Evolutionary conservation across 2,888 invertebrate species (phyloP).

Genomic region (Yponomeuta evonymella): DNA sequence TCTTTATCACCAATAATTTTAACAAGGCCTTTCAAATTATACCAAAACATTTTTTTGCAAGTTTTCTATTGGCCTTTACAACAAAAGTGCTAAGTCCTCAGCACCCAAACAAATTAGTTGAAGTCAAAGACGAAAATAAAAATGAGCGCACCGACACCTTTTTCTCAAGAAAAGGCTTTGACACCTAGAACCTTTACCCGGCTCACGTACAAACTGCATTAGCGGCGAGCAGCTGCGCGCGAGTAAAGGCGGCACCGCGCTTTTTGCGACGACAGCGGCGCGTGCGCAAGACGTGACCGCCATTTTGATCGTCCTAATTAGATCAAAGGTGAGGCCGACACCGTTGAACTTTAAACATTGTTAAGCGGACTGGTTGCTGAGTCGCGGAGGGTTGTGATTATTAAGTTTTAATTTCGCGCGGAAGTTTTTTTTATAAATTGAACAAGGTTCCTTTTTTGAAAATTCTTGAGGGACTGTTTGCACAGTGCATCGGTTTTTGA

Average conservation of each 20-base stretch:
- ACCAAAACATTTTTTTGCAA: no score
- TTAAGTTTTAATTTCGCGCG: not conserved
- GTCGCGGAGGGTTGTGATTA: slow-evolving; percentile 8
- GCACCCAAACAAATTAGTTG: no score
- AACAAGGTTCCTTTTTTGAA: not conserved
- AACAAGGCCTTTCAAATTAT: no score
- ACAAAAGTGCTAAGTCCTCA: no score
- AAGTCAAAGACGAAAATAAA: no score
- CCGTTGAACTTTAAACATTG: slow-evolving; percentile 21
- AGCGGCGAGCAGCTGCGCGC: not conserved
- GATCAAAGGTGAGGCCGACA: slow-evolving; percentile 60
- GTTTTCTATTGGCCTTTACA: no score
- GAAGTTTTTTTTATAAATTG: not conserved
- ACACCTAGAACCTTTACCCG: not conserved
- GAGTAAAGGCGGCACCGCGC: not conserved
- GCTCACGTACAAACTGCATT: not conserved
- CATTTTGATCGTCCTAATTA: slow-evolving; percentile 57
- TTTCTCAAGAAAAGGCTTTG: not conserved
- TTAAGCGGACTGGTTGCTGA: slow-evolving; percentile 1
- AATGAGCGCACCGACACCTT: not conserved
- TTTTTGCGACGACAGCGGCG: slow-evolving; percentile 33
- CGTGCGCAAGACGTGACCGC: slow-evolving; percentile 46
- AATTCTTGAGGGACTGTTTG: not conserved
- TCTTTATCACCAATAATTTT: no score
- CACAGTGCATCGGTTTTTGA: not conserved